Percentiles rank a stretch among this genome's conserved stretches.
Conservation (phyloP, 1,140 invertebrate genomes). For the Diploscapter pachys region DNA sequence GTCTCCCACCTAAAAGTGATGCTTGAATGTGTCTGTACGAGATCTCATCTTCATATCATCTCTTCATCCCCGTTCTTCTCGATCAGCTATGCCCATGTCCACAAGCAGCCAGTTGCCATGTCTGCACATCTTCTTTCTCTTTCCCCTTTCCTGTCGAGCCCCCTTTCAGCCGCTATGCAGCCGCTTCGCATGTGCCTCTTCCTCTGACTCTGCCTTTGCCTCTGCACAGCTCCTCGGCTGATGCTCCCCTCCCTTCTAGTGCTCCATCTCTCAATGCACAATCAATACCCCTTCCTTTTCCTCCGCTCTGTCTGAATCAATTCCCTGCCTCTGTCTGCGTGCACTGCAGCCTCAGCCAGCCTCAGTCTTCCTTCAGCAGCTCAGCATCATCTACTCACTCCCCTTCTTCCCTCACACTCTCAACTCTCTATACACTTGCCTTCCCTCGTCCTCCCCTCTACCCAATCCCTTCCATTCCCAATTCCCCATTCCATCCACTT, state of each 20-base stretch:
- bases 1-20: slow-evolving; percentile 14
- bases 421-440: too few relatives aligned
- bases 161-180: slow-evolving; percentile 5
- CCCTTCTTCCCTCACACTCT: too few relatives aligned
- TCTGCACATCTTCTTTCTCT: slow-evolving; percentile 22
- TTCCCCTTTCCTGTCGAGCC: slow-evolving; percentile 3
- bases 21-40: neutral
- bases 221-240: neutral
- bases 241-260: neutral
- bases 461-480: too few relatives aligned
- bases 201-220: neutral
- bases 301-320: neutral
- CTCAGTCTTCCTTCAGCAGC: too few relatives aligned
- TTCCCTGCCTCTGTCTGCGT: too few relatives aligned
- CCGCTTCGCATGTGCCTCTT: slow-evolving; percentile 15
- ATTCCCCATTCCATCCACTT: too few relatives aligned
- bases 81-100: neutral
- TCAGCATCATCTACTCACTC: too few relatives aligned
- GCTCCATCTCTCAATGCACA: neutral
- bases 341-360: too few relatives aligned
- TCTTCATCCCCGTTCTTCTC: slow-evolving; percentile 12
- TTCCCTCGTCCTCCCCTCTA: too few relatives aligned
- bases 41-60: neutral
- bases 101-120: slow-evolving; percentile 17
- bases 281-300: neutral